Base-by-base conservation (phyloP, 1,140 invertebrate genomes). In the Panagrolaimus sp. region DNA sequence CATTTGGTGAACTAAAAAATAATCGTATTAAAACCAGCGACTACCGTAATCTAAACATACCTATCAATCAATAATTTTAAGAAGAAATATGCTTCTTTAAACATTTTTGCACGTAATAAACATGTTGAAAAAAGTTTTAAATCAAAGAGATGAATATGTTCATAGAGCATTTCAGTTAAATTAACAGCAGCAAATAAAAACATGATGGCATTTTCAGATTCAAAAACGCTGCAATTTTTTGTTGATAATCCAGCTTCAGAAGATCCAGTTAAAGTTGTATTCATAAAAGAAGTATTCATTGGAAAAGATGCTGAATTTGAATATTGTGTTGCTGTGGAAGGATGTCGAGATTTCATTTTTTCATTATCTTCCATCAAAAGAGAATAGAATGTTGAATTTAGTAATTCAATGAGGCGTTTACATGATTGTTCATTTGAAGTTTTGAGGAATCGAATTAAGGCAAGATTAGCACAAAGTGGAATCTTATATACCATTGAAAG, bases 151-250 rank as follows among this genome's bases (percentile, higher is more conserved):
- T 14, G 14, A 21, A 58, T 21, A 58, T 58, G 12, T 21, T 21
- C 3, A 6, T 26, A 21, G 4, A 26, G 52, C n/a, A 26, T 28
- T 28, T 58, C 21, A 21, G 28, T 21, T n/a, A 58, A 21, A 17
- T 58, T 58, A 12, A 58, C 28, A 4, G 52, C 52, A 4, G 52
- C 52, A 58, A 58, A 58, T 28, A 58, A 28, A 58, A 58, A 58
- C 52, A 58, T 58, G 8, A 58, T 28, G 1, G 52, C 28, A 8
- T 21, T 26, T 26, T 58, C 52, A 28, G 52, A 12, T 17, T 58
- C 52, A 14, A 58, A 58, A 26, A 58, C 17, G n/a, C 21, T 6
- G 32, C 32, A 38, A 8, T 21, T 58, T 12, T 58, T 58, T 21
- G 14, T 58, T 1, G n/a, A n/a, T 26, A 28, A n/a, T 12, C 15